These are phyloP conservation scores for Phaetusa simplex DNA, from an alignment of 2,113 vertebrate species.

Conservation along the genomic window DNA sequence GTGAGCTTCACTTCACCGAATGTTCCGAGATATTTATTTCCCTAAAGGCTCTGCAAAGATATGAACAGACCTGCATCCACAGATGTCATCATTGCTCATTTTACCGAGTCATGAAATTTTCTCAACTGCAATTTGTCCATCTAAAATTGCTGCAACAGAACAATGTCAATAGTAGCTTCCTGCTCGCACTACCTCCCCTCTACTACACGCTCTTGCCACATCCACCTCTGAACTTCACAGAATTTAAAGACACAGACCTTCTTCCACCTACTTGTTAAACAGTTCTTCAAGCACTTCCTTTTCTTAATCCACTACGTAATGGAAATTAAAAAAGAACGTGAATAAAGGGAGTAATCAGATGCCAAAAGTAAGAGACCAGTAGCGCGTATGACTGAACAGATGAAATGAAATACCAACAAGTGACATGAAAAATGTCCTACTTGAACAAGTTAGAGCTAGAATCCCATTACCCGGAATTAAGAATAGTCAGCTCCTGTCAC, in stretches of 20 bases:
- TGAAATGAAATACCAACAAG: neutral
- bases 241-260: constrained; percentile 54
- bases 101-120: constrained; percentile 99
- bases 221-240: constrained; percentile 51
- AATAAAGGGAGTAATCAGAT: neutral
- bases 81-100: constrained; percentile 99
- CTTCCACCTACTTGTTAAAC: neutral
- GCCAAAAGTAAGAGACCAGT: neutral
- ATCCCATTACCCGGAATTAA: neutral
- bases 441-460: neutral
- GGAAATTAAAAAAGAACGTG: neutral
- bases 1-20: constrained; percentile 99
- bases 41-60: constrained; percentile 99
- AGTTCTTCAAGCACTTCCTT: neutral
- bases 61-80: constrained; percentile 99
- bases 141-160: constrained; percentile 84
- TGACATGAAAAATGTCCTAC: neutral
- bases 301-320: neutral
- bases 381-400: neutral
- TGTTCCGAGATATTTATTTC: constrained; percentile 99
- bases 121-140: constrained; percentile 87
- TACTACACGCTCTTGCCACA: constrained; percentile 48
- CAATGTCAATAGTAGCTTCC: constrained; percentile 88
- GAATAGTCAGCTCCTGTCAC: neutral
- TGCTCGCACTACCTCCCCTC: constrained; percentile 68